These are phyloP conservation scores for Dioctria linearis DNA, from an alignment of 2,888 invertebrate species.

Conservation along the genomic window DNA sequence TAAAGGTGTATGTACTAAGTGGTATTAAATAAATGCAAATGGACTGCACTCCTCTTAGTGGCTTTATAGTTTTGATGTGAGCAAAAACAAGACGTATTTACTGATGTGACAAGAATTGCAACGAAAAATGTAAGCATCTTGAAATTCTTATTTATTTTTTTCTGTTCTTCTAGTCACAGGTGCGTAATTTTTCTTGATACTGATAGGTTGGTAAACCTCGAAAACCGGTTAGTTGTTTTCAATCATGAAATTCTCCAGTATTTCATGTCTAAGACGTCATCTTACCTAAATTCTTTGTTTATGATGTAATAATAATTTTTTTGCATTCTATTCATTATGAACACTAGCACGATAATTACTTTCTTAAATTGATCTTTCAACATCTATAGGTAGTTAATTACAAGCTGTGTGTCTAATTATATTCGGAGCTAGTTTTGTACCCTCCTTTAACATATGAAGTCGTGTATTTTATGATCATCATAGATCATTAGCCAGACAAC, in stretches of 20 bases:
- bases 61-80: not conserved
- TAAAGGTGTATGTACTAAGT: constrained; percentile 16
- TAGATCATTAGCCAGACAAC: not conserved
- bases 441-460: not conserved
- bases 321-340: constrained; percentile 14
- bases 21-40: constrained; percentile 38
- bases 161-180: not conserved
- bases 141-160: not conserved
- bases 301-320: constrained; percentile 33
- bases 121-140: constrained; percentile 18
- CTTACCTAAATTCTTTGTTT: constrained; percentile 31
- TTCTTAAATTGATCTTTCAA: constrained; percentile 15
- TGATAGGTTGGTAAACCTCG: constrained; percentile 4
- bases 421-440: not conserved
- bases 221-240: constrained; percentile 46
- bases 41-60: not conserved
- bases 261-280: constrained; percentile 17
- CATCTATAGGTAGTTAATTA: not conserved
- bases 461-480: constrained; percentile 23
- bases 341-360: constrained; percentile 9
- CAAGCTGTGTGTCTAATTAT: constrained; percentile 8
- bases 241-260: not conserved
- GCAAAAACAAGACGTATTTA: constrained; percentile 1
- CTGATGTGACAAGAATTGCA: constrained; percentile 8
- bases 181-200: not conserved